Evolutionary conservation across 1,140 invertebrate genomes (phyloP).

Genomic region (Zeugodacus cucurbitae): DNA sequence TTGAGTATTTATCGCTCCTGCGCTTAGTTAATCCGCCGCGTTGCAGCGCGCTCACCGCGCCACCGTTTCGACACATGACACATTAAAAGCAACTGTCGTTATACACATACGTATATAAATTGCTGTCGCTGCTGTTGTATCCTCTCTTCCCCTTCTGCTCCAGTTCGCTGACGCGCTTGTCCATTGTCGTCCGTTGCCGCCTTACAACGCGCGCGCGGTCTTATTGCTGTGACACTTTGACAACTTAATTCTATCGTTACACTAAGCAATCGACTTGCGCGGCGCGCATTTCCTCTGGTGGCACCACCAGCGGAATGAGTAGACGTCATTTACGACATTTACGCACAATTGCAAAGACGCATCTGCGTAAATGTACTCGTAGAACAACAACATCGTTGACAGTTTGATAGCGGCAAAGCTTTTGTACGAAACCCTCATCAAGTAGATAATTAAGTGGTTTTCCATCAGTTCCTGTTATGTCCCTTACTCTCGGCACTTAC

Average conservation of each 20-base stretch:
- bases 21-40: background rate
- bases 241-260: slow-evolving; percentile 28
- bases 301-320: background rate
- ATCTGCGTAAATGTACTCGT: background rate
- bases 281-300: background rate
- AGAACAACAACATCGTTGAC: background rate
- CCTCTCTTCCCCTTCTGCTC: background rate
- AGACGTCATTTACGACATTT: background rate
- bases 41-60: background rate
- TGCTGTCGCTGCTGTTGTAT: background rate
- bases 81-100: slow-evolving; percentile 15
- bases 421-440: slow-evolving; percentile 13
- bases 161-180: background rate
- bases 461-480: background rate
- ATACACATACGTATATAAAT: background rate
- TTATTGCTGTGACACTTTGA: slow-evolving; percentile 13
- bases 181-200: background rate
- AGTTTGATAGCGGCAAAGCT: background rate
- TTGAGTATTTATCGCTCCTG: background rate
- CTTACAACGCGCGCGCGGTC: background rate
- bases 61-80: background rate
- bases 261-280: background rate
- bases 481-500: background rate
- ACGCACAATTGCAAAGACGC: background rate
- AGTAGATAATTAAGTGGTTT: slow-evolving; percentile 23